Conservation (phyloP, 2,113 vertebrate species). For the Pollachius pollachius region DNA sequence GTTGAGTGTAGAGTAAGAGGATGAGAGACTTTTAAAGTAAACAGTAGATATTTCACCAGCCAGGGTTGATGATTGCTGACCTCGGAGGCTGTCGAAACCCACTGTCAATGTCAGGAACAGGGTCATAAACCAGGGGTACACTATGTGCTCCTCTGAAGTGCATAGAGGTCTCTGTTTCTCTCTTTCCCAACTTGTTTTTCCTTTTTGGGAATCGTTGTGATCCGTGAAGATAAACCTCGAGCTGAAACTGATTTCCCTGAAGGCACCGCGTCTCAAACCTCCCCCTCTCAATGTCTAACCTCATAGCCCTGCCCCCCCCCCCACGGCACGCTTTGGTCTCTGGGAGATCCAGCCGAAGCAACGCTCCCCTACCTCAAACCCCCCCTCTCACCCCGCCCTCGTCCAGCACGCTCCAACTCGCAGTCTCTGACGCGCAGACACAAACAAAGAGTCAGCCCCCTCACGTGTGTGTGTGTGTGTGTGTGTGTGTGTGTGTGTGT, state of each 20-base stretch:
- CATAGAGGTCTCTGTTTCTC: background rate
- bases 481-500: background rate
- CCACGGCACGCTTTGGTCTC: too few relatives aligned
- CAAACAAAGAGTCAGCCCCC: background rate
- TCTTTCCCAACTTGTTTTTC: conserved; percentile 1
- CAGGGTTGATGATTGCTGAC: conserved; percentile 2
- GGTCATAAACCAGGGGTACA: conserved; percentile 17
- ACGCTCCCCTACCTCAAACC: conserved; percentile 20
- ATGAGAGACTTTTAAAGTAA: background rate
- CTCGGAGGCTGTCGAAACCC: background rate
- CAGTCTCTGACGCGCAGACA: too few relatives aligned
- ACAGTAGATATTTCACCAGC: conserved; percentile 30
- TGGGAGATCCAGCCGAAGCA: too few relatives aligned
- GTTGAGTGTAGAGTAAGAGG: background rate
- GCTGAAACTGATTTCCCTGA: too few relatives aligned
- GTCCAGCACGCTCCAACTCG: too few relatives aligned
- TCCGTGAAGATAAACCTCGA: too few relatives aligned
- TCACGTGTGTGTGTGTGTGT: background rate
- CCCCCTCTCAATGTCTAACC: too few relatives aligned
- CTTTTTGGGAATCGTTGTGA: conserved; percentile 1
- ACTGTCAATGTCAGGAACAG: conserved; percentile 10
- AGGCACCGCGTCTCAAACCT: too few relatives aligned
- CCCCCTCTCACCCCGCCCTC: background rate
- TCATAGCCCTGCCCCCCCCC: too few relatives aligned
- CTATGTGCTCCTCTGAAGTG: background rate